Evolutionary conservation across 2,888 invertebrate genomes (phyloP).

Genomic region (Synergus itoensis): DNA sequence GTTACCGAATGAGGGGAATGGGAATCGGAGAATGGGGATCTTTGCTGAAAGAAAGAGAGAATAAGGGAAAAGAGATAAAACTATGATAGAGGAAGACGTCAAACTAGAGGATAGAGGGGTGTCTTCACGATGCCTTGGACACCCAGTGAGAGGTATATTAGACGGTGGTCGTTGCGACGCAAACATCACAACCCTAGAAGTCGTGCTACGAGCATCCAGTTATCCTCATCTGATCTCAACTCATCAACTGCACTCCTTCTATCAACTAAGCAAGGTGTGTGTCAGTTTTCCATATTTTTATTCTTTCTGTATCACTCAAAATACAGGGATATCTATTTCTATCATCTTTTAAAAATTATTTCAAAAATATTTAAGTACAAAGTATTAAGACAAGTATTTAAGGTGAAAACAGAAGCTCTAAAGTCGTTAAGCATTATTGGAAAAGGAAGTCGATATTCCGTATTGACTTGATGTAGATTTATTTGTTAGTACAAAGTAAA

Average conservation of each 20-base stretch:
- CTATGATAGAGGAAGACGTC: slow-evolving; percentile 46
- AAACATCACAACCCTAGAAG: slow-evolving; percentile 70
- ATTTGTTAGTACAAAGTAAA: slow-evolving; percentile 13
- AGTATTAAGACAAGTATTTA: too few species aligned
- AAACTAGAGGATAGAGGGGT: slow-evolving; percentile 51
- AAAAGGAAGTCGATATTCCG: background rate
- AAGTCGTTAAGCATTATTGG: background rate
- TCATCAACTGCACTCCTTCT: background rate
- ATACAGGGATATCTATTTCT: too few species aligned
- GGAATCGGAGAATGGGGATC: slow-evolving; percentile 43
- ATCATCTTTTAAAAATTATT: too few species aligned
- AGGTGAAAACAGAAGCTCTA: background rate
- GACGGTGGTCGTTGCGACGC: slow-evolving; percentile 68
- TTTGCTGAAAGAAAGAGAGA: slow-evolving; percentile 43
- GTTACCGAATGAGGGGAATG: slow-evolving; percentile 42
- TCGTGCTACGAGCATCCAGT: slow-evolving; percentile 56
- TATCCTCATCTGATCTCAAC: slow-evolving; percentile 12
- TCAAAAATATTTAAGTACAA: too few species aligned
- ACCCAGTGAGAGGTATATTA: slow-evolving; percentile 74
- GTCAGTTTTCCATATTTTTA: background rate
- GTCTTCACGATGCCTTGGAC: slow-evolving; percentile 61
- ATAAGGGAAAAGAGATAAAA: slow-evolving; percentile 47
- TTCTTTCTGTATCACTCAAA: background rate
- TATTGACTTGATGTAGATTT: background rate
- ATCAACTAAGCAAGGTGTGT: slow-evolving; percentile 20